Percentiles rank a stretch among this genome's conserved stretches.
These are phyloP conservation scores for Hydrochoerus hydrochaeris DNA, from an alignment of 2,113 vertebrate species.

Conservation along the genomic window DNA sequence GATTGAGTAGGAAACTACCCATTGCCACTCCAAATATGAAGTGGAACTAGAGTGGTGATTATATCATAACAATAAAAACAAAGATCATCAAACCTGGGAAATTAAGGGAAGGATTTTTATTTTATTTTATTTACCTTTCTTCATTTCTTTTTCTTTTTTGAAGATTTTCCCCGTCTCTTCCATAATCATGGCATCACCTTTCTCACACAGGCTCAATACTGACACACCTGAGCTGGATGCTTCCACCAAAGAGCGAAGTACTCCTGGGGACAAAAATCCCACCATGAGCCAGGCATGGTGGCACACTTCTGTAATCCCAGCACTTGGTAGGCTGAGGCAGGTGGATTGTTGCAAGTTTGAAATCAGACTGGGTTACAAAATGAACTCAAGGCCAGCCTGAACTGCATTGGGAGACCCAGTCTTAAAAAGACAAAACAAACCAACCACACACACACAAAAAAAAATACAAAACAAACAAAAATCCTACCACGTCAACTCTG, in stretches of 20 bases:
- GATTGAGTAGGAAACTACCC: background rate
- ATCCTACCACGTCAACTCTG: conserved; percentile 37
- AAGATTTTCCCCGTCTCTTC: conserved; percentile 97
- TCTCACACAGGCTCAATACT: conserved; percentile 94
- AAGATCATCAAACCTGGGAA: background rate
- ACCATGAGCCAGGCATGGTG: background rate
- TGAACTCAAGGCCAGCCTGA: too few relatives aligned
- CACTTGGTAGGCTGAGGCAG: too few relatives aligned
- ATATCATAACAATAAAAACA: background rate
- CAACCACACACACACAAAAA: too few relatives aligned
- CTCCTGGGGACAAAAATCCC: conserved; percentile 86
- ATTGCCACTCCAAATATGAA: conserved; percentile 35
- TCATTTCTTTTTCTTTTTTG: conserved; percentile 99
- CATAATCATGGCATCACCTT: conserved; percentile 95
- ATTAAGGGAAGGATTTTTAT: conserved; percentile 62
- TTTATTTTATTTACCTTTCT: conserved; percentile 95
- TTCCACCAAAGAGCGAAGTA: conserved; percentile 91
- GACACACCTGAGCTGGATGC: conserved; percentile 91
- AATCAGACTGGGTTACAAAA: too few relatives aligned
- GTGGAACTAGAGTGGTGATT: background rate
- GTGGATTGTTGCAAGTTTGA: too few relatives aligned
- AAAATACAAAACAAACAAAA: conserved; percentile 14
- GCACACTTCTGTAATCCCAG: too few relatives aligned
- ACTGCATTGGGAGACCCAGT: too few relatives aligned
- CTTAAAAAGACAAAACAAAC: too few relatives aligned